phyloP scores from a whole-genome alignment of 2,888 invertebrate genomes.

The Tipula unca region DNA sequence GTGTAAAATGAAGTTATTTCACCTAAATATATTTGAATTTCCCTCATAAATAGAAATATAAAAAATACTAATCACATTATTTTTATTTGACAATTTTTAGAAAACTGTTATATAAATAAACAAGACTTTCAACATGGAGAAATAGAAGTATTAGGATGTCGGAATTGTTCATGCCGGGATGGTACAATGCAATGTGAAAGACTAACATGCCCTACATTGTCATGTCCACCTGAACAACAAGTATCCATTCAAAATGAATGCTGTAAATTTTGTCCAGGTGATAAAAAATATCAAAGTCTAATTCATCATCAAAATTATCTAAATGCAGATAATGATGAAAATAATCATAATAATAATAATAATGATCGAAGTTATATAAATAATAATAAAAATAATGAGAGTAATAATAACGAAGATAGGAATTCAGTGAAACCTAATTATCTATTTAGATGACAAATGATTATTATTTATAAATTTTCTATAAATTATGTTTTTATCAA shows the following conservation, averaged over 20 bases:
- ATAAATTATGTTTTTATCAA: not conserved
- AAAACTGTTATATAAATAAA: conserved; percentile 60
- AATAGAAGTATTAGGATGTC: conserved; percentile 60
- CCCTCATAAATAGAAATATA: not conserved
- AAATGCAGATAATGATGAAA: conserved; percentile 19
- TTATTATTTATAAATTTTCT: not conserved
- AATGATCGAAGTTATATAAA: conserved; percentile 15
- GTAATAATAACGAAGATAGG: not conserved
- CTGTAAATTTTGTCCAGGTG: conserved; percentile 85
- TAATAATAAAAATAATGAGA: conserved; percentile 17
- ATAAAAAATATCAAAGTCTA: conserved; percentile 27
- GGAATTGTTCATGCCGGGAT: conserved; percentile 74
- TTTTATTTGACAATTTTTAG: conserved; percentile 38
- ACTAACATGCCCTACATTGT: conserved; percentile 65
- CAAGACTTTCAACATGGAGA: conserved; percentile 75
- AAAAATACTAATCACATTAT: conserved; percentile 17
- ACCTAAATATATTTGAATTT: not conserved
- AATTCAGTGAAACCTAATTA: conserved; percentile 15
- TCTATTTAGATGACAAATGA: conserved; percentile 19
- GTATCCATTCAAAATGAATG: conserved; percentile 78
- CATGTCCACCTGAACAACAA: conserved; percentile 68
- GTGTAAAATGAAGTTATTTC: no score
- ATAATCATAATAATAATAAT: conserved; percentile 17
- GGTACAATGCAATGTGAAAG: conserved; percentile 73
- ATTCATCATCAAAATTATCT: conserved; percentile 14